Percentiles rank a stretch among this genome's conserved stretches.
Evolutionary conservation across 2,113 vertebrate species (phyloP).

Genomic region (human): DNA sequence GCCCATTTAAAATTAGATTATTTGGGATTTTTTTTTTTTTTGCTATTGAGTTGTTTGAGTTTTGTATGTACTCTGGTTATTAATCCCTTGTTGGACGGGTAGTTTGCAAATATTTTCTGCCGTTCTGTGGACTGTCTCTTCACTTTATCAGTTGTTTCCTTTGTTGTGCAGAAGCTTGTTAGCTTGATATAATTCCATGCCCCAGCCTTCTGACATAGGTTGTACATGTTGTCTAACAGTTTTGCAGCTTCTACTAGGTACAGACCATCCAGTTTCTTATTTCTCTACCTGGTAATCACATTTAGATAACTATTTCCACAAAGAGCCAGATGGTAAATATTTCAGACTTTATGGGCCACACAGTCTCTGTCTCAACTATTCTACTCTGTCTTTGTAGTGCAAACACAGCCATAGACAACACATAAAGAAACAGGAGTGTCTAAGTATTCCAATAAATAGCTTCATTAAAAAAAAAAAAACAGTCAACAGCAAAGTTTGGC

Average conservation of each 20-base stretch:
- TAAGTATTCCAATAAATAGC: not conserved
- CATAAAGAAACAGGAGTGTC: not conserved
- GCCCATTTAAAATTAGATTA: not conserved
- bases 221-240: not conserved
- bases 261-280: not conserved
- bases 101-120: not conserved
- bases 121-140: not conserved
- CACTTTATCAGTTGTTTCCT: not conserved
- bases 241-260: not conserved
- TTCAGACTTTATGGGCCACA: not conserved
- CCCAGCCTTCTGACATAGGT: not conserved
- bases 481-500: not conserved
- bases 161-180: not conserved
- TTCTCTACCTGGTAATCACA: conserved; percentile 8
- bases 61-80: not conserved
- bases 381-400: not conserved
- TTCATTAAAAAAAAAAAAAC: not conserved
- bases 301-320: not conserved
- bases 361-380: not conserved
- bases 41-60: not conserved
- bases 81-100: not conserved
- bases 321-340: not conserved
- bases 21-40: not conserved
- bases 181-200: not conserved
- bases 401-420: not conserved